These are phyloP conservation scores for Hepsetus odoe DNA, from an alignment of 2,113 vertebrate species.

Conservation along the genomic window DNA sequence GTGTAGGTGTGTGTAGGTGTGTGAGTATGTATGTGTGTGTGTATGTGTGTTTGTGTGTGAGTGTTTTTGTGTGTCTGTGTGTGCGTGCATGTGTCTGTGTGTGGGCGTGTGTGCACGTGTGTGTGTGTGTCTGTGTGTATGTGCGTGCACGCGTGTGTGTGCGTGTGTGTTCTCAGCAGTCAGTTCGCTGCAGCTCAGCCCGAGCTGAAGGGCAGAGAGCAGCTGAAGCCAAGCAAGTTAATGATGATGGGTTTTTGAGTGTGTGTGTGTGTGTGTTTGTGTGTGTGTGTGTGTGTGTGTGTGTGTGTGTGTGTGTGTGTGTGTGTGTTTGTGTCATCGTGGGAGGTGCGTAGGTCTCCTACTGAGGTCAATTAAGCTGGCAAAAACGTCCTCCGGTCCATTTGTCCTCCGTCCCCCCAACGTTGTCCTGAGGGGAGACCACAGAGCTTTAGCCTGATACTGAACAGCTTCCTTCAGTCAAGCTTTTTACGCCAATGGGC, in stretches of 20 bases:
- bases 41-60: too few species aligned
- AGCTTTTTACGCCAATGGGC: too few species aligned
- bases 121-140: too few species aligned
- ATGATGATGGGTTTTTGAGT: conserved; percentile 46
- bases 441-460: background rate
- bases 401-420: background rate
- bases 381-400: background rate
- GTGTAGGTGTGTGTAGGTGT: too few species aligned
- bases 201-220: conserved; percentile 4
- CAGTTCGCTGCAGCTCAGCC: conserved; percentile 10
- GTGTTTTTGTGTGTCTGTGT: too few species aligned
- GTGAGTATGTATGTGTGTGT: too few species aligned
- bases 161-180: too few species aligned
- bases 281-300: background rate
- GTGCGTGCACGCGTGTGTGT: too few species aligned
- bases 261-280: conserved; percentile 1
- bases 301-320: conserved; percentile 1
- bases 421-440: background rate
- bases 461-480: too few species aligned
- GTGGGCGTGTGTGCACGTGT: too few species aligned
- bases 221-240: conserved; percentile 30
- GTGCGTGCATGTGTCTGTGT: too few species aligned
- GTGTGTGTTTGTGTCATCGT: background rate
- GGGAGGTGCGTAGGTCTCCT: too few species aligned
- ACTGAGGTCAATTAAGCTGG: background rate